phyloP scores from a whole-genome alignment of 30 jellyfish, hydroid and myxozoan genomes.

The Morbakka virulenta region DNA sequence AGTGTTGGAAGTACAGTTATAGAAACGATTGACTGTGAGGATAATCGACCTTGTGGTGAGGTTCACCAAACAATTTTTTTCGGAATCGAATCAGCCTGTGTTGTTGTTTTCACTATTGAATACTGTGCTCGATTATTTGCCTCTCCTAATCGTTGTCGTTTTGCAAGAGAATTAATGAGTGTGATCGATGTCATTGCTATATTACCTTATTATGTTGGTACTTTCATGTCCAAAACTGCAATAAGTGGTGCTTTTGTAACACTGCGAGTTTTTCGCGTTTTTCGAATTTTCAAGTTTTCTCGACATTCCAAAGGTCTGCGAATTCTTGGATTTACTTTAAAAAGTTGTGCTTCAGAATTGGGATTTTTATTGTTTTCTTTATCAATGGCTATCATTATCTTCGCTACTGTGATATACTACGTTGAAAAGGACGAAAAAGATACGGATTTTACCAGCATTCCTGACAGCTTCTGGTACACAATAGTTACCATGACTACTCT shows the following conservation, averaged over 20 bases:
- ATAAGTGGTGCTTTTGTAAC: constrained; percentile 92
- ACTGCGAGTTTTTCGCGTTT: constrained; percentile 90
- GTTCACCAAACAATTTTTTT: constrained; percentile 59
- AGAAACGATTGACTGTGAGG: constrained; percentile 83
- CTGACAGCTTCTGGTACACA: constrained; percentile 92
- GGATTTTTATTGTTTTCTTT: constrained; percentile 83
- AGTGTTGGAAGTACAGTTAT: constrained; percentile 78
- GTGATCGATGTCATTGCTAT: constrained; percentile 80
- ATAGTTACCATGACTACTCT: constrained; percentile 95
- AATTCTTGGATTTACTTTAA: constrained; percentile 76
- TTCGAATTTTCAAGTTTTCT: constrained; percentile 89
- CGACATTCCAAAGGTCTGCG: constrained; percentile 97
- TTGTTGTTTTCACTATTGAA: constrained; percentile 75
- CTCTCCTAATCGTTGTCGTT: constrained; percentile 82
- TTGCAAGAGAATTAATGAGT: constrained; percentile 68
- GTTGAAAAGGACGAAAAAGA: constrained; percentile 81
- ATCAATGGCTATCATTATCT: constrained; percentile 89
- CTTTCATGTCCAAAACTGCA: constrained; percentile 66
- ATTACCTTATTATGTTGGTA: constrained; percentile 78
- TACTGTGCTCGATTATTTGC: constrained; percentile 78
- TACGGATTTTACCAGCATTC: constrained; percentile 72
- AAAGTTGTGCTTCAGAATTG: constrained; percentile 92
- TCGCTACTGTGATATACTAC: constrained; percentile 84
- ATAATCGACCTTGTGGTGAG: constrained; percentile 75
- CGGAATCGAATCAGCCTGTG: constrained; percentile 80